phyloP scores from a whole-genome alignment of 1,140 invertebrate species.

The Atta colombica region DNA sequence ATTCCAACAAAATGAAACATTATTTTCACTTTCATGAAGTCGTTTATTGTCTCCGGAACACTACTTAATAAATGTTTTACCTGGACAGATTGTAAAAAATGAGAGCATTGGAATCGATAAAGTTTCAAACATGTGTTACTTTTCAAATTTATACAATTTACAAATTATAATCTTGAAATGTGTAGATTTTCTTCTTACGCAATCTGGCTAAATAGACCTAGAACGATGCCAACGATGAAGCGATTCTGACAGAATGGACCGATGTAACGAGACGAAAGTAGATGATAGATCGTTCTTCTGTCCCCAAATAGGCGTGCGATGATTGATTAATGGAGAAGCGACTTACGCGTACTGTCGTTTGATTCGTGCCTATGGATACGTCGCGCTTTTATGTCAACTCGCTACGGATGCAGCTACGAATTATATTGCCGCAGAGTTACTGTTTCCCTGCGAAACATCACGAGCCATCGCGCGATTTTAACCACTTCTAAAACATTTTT shows the following conservation, averaged over 20 bases:
- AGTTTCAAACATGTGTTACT: slow-evolving; percentile 4
- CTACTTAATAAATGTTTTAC: neutral
- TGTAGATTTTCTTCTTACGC: neutral
- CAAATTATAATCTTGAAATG: neutral
- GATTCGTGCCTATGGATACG: slow-evolving; percentile 71
- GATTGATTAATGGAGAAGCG: slow-evolving; percentile 82
- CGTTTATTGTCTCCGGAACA: no score
- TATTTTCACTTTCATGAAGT: neutral
- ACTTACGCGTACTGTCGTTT: slow-evolving; percentile 63
- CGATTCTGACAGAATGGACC: slow-evolving; percentile 72
- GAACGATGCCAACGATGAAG: slow-evolving; percentile 38
- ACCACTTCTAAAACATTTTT: neutral
- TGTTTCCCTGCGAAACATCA: slow-evolving; percentile 31
- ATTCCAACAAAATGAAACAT: neutral
- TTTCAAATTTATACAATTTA: no score
- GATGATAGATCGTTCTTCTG: slow-evolving; percentile 85
- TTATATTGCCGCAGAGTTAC: slow-evolving; percentile 66
- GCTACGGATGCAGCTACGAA: slow-evolving; percentile 72
- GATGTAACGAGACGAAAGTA: slow-evolving; percentile 82
- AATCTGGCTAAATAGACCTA: slow-evolving; percentile 52
- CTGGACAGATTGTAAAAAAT: neutral
- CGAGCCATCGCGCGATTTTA: slow-evolving; percentile 41
- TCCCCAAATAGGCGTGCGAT: slow-evolving; percentile 83
- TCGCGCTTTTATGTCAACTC: slow-evolving; percentile 70
- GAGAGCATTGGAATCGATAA: neutral